Percentiles rank a stretch among this genome's conserved stretches.
These are phyloP conservation scores for Nyleta sp. DNA, from an alignment of 2,888 invertebrate species.

Conservation along the genomic window DNA sequence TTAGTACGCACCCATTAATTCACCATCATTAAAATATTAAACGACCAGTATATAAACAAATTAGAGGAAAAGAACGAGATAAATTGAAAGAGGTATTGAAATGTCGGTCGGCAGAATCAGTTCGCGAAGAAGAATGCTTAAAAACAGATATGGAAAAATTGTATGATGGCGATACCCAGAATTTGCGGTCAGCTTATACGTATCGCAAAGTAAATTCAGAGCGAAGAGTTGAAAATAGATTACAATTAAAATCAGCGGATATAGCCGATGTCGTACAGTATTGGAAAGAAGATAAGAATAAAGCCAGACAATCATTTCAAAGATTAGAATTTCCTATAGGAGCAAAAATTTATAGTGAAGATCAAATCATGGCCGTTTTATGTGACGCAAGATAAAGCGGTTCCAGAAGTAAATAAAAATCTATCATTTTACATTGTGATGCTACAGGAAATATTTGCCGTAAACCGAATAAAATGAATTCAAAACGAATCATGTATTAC, in stretches of 20 bases:
- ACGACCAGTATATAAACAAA: background rate
- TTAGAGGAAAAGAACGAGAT: constrained; percentile 27
- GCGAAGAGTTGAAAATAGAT: constrained; percentile 6
- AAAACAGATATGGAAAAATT: constrained; percentile 14
- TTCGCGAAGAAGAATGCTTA: background rate
- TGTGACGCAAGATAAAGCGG: constrained; percentile 1
- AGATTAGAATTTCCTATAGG: constrained; percentile 10
- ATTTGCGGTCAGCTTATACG: background rate
- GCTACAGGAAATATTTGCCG: constrained; percentile 54
- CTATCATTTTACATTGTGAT: constrained; percentile 36
- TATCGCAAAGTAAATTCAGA: constrained; percentile 41
- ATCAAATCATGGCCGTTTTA: constrained; percentile 12
- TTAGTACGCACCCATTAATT: background rate
- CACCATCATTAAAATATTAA: background rate
- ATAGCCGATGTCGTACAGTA: constrained; percentile 44
- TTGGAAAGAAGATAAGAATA: constrained; percentile 25
- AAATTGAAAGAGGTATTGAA: constrained; percentile 9
- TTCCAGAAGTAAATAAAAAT: constrained; percentile 1
- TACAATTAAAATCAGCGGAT: constrained; percentile 49
- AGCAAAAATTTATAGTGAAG: constrained; percentile 29
- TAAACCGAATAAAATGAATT: too few species aligned
- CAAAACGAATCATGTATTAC: constrained; percentile 58
- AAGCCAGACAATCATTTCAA: constrained; percentile 18
- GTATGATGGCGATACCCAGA: constrained; percentile 32
- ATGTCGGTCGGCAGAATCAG: background rate